Conservation (phyloP, 2,888 invertebrate genomes). For the Pachymerium ferrugineum region DNA sequence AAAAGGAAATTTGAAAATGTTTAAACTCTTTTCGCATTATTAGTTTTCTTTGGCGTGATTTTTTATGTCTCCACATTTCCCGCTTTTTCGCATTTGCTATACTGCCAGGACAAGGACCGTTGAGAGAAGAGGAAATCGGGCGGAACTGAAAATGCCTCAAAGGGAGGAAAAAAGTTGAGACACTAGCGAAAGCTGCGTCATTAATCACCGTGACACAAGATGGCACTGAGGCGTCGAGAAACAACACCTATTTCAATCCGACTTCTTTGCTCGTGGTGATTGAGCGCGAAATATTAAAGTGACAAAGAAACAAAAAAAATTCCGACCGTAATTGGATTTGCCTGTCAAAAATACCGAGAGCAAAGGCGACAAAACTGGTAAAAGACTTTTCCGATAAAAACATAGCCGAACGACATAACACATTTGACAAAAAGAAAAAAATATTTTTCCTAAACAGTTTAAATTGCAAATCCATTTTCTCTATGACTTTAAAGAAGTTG, state of each 20-base stretch:
- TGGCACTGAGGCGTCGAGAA: conserved; percentile 17
- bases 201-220: conserved; percentile 10
- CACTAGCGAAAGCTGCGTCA: conserved; percentile 3
- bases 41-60: background rate
- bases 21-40: too few relatives aligned
- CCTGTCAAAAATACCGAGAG: background rate
- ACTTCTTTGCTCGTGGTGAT: conserved; percentile 11
- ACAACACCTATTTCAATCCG: conserved; percentile 14
- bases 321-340: conserved; percentile 11
- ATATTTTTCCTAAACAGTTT: too few relatives aligned
- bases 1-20: too few relatives aligned
- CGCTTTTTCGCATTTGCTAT: background rate
- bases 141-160: conserved; percentile 15
- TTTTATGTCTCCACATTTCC: background rate
- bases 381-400: background rate
- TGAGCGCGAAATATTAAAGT: conserved; percentile 27
- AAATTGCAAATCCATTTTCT: too few relatives aligned
- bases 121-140: background rate
- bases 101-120: background rate
- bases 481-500: background rate
- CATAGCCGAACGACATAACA: background rate
- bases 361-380: background rate
- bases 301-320: background rate
- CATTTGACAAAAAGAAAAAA: too few relatives aligned
- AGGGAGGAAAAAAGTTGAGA: conserved; percentile 7